phyloP scores from a whole-genome alignment of 2,113 vertebrate genomes.

The Prolemur simus region DNA sequence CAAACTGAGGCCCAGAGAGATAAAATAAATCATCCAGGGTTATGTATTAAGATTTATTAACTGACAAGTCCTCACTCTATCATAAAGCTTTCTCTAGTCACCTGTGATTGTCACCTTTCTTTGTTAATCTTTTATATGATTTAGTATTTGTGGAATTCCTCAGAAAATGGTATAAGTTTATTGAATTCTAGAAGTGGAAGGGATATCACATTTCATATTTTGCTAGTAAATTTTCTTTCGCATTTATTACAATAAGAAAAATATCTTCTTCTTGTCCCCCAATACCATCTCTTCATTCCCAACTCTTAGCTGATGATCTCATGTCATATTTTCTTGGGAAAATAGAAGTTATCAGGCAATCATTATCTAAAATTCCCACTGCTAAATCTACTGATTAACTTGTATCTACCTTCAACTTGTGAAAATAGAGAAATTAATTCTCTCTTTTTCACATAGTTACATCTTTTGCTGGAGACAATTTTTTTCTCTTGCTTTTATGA shows the following conservation, averaged over 20 bases:
- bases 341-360: neutral
- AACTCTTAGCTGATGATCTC: neutral
- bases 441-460: neutral
- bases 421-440: neutral
- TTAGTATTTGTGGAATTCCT: neutral
- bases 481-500: neutral
- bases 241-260: neutral
- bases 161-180: neutral
- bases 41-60: neutral
- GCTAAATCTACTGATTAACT: neutral
- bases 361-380: neutral
- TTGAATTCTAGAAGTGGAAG: constrained; percentile 8
- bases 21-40: neutral
- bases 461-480: neutral
- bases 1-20: neutral
- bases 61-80: neutral
- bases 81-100: neutral
- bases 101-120: neutral
- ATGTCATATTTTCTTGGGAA: neutral
- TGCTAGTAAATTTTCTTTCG: neutral
- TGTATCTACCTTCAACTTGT: neutral
- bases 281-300: neutral
- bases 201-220: neutral
- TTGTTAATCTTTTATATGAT: neutral
- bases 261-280: neutral